phyloP scores from a whole-genome alignment of 2,113 vertebrate species.

The Sinocyclocheilus rhinocerous region DNA sequence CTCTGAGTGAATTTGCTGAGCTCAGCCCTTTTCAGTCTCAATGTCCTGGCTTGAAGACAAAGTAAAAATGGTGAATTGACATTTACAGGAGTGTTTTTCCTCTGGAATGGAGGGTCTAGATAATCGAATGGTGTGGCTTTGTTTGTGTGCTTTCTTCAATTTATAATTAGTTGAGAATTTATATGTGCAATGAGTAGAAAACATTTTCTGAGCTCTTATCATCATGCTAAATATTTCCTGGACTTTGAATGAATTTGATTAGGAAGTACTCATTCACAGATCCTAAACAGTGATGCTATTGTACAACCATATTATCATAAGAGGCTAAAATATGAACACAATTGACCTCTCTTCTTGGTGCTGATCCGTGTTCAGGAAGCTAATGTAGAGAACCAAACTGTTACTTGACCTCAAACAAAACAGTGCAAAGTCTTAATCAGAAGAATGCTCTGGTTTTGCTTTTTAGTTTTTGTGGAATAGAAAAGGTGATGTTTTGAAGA shows the following conservation, averaged over 20 bases:
- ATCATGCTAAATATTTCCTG: conserved; percentile 15
- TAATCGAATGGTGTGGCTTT: background rate
- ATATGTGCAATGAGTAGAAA: background rate
- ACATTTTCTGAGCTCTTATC: background rate
- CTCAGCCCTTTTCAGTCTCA: conserved; percentile 10
- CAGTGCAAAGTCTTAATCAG: background rate
- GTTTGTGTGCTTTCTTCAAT: conserved; percentile 1
- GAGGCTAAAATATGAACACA: background rate
- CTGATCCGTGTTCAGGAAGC: conserved; percentile 14
- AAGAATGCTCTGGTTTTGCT: background rate
- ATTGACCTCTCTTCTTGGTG: background rate
- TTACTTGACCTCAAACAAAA: background rate
- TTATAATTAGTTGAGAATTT: background rate
- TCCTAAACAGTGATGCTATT: conserved; percentile 18
- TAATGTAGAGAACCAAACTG: background rate
- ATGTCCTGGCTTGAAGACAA: conserved; percentile 28
- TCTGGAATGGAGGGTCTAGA: background rate
- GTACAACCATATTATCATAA: background rate
- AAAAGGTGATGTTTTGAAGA: background rate
- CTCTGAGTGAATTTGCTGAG: background rate
- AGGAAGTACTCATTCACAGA: conserved; percentile 9
- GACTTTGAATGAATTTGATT: conserved; percentile 27
- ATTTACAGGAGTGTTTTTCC: conserved; percentile 13
- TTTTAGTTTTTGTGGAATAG: background rate
- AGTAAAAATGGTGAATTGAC: conserved; percentile 17